These are phyloP conservation scores for Neosilurus mollespiculum DNA, from an alignment of 2,797 vertebrate species.

Conservation along the genomic window DNA sequence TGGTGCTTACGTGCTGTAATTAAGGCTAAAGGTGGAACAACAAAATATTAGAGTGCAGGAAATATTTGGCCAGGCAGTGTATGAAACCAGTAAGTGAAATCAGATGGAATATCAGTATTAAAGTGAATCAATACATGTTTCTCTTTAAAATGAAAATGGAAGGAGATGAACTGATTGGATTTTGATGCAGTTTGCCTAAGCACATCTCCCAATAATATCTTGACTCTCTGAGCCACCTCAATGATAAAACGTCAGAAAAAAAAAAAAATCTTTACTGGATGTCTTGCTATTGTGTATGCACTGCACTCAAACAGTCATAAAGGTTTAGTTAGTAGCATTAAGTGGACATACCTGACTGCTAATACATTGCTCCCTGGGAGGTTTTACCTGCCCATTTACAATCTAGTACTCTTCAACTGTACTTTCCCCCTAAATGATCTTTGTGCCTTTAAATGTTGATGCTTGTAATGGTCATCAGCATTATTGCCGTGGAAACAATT, in stretches of 20 bases:
- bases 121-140: not conserved
- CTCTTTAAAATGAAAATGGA: not conserved
- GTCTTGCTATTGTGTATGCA: not conserved
- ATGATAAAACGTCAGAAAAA: not conserved
- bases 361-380: not conserved
- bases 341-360: not conserved
- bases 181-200: not conserved
- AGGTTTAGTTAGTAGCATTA: not conserved
- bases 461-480: conserved; percentile 23
- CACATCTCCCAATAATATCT: not conserved
- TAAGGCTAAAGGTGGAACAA: no score
- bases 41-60: no score
- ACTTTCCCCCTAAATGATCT: not conserved
- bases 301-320: no score
- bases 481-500: conserved; percentile 31
- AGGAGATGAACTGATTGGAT: not conserved
- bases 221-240: not conserved
- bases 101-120: not conserved
- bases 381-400: not conserved
- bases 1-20: no score
- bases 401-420: not conserved
- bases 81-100: not conserved
- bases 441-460: conserved; percentile 22
- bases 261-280: not conserved
- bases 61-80: not conserved